Base-by-base conservation (phyloP, 2,797 vertebrate genomes). In the Uromys caudimaculatus region DNA sequence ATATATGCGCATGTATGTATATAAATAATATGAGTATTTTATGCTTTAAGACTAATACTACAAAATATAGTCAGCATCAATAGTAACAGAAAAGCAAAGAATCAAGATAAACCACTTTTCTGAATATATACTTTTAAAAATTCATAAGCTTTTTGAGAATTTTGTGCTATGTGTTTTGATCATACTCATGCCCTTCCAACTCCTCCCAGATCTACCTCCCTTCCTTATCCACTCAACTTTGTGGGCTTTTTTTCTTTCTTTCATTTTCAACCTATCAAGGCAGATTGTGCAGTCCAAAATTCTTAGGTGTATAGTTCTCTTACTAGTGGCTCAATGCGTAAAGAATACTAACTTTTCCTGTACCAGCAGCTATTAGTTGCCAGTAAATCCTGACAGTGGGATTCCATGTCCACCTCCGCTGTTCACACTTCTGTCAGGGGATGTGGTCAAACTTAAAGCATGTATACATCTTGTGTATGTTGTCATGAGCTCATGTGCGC, bases 41-140 rank as follows among this genome's bases (percentile, higher is more conserved):
- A 24, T 69, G 23, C 35, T 3, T 69, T 35, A 52, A n/a, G 19
- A 85, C 5, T 29, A 67, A 50, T 77, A 3, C 58, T 58, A 87
- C 19, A 92, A 60, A 58, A 89, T 85, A 16, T 62, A 27, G 56
- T 92, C 16, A 76, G 16, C 1, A 90, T 97, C 95, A 96, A 47
- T 41, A 97, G 56, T 19, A 97, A 32, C 1, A 92, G 19, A 78
- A 92, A 32, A 83, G 1, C 41, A 50, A 50, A 6, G 67, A 21
- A 69, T 85, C 4, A 41, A 79, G 93, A 60, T 41, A 16, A 12
- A 44, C 8, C 14, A 14, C 6, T 52, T 89, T 82, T 79, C 60
- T 89, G 67, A 79, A 84, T 44, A 77, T 6, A 47, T 1, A 2
- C 58, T 81, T 90, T 29, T 3, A 78, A 97, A 94, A 52, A 35